A percentile compares a stretch with the other conserved stretches of the same genome.
phyloP scores from a whole-genome alignment of 2,888 invertebrate genomes.

The Ophion costatus region DNA sequence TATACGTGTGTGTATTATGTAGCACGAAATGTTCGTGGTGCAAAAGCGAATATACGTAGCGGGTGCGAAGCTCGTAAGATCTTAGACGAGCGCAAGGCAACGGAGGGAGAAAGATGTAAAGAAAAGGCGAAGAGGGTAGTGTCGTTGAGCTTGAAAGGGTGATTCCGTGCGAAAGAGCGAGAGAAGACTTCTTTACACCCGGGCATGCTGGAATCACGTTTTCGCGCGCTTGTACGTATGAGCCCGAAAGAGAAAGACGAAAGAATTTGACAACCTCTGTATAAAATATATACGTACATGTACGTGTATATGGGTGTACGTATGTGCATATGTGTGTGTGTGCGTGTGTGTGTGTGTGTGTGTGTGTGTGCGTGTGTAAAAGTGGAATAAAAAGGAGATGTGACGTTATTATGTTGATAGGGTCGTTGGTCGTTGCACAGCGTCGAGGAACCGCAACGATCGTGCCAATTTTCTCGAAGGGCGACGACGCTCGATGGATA shows the following conservation, averaged over 20 bases:
- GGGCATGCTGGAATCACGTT: conserved; percentile 44
- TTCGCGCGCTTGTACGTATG: conserved; percentile 22
- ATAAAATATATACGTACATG: conserved; percentile 17
- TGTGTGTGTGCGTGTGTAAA: conserved; percentile 27
- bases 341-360: too few relatives aligned
- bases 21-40: conserved; percentile 49
- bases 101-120: conserved; percentile 41
- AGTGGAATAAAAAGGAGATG: conserved; percentile 57
- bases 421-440: conserved; percentile 61
- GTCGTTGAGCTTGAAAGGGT: conserved; percentile 50
- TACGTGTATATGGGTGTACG: not conserved
- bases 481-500: conserved; percentile 34
- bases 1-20: conserved; percentile 42
- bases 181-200: conserved; percentile 53
- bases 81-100: conserved; percentile 43
- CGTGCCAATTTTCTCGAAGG: conserved; percentile 62
- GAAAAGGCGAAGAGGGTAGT: conserved; percentile 17
- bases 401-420: conserved; percentile 65
- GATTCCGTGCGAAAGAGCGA: conserved; percentile 49
- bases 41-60: conserved; percentile 37
- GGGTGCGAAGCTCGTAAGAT: conserved; percentile 34
- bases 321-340: conserved; percentile 4
- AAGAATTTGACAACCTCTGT: conserved; percentile 57
- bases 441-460: conserved; percentile 52
- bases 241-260: conserved; percentile 32